A percentile compares a stretch with the other conserved stretches of the same genome.
Evolutionary conservation across 2,797 vertebrate species (phyloP).

Genomic region (Anableps anableps): DNA sequence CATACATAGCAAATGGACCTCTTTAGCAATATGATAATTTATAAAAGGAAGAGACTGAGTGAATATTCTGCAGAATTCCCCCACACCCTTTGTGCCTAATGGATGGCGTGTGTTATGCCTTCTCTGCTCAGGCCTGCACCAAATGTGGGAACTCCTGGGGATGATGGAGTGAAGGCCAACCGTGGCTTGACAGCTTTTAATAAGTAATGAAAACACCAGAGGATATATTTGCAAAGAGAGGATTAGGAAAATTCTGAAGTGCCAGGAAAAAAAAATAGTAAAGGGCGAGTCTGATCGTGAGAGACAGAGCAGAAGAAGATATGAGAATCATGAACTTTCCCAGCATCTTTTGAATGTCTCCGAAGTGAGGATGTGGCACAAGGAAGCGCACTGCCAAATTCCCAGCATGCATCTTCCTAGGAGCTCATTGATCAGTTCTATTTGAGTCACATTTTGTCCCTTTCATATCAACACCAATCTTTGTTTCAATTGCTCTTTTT

Average conservation of each 20-base stretch:
- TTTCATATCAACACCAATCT: conserved; percentile 53
- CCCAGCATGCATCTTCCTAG: conserved; percentile 61
- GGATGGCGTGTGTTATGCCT: conserved; percentile 62
- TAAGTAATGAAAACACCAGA: conserved; percentile 74
- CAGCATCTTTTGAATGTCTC: conserved; percentile 11
- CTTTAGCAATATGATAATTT: conserved; percentile 76
- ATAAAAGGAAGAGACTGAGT: conserved; percentile 70
- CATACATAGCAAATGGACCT: conserved; percentile 74
- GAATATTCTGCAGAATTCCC: conserved; percentile 68
- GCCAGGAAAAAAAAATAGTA: background rate
- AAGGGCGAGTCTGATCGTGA: conserved; percentile 15
- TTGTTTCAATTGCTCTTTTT: conserved; percentile 43
- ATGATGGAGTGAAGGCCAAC: conserved; percentile 75
- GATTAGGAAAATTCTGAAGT: conserved; percentile 54
- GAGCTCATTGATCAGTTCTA: conserved; percentile 73
- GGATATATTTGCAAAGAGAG: conserved; percentile 69
- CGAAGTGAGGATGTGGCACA: conserved; percentile 19
- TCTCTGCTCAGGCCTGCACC: conserved; percentile 66
- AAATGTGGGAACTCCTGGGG: conserved; percentile 67
- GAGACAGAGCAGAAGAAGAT: background rate
- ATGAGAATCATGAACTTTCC: conserved; percentile 5
- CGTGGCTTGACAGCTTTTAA: conserved; percentile 75
- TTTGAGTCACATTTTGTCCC: conserved; percentile 35
- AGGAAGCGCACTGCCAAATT: conserved; percentile 41
- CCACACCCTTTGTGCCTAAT: conserved; percentile 73